Evolutionary conservation across 2,797 vertebrate genomes (phyloP).

Genomic region (Bufotes viridis): DNA sequence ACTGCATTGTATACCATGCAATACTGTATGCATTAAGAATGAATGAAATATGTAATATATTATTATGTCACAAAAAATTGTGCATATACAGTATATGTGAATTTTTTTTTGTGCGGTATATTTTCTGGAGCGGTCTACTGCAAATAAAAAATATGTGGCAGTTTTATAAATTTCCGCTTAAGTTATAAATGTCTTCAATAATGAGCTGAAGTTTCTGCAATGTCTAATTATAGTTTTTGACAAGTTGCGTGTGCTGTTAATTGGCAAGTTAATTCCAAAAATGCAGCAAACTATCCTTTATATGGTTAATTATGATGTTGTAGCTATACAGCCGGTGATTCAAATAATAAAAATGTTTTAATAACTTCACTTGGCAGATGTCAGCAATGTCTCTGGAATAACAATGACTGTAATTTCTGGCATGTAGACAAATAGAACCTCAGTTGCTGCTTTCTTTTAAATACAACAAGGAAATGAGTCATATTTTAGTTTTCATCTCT

Average conservation of each 20-base stretch:
- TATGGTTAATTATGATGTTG: conserved; percentile 34
- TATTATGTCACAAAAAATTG: no score
- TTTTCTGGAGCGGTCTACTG: background rate
- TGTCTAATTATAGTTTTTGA: background rate
- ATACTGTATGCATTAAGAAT: no score
- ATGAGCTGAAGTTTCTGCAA: background rate
- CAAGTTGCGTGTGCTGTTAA: background rate
- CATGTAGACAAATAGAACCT: conserved; percentile 25
- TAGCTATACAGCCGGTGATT: conserved; percentile 3
- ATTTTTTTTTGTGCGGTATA: background rate
- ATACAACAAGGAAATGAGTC: conserved; percentile 51
- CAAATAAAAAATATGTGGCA: background rate
- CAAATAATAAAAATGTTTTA: conserved; percentile 48
- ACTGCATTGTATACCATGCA: no score
- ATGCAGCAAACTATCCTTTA: background rate
- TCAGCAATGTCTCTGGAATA: conserved; percentile 23
- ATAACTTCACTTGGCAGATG: conserved; percentile 48
- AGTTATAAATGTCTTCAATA: background rate
- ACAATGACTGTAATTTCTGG: conserved; percentile 46
- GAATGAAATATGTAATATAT: no score
- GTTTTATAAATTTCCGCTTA: background rate
- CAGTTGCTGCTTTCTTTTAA: conserved; percentile 37
- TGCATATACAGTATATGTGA: no score
- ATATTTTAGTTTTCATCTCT: conserved; percentile 25
- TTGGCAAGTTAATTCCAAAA: background rate